phyloP scores from a whole-genome alignment of 1,140 invertebrate genomes.

The Nymphalis io region DNA sequence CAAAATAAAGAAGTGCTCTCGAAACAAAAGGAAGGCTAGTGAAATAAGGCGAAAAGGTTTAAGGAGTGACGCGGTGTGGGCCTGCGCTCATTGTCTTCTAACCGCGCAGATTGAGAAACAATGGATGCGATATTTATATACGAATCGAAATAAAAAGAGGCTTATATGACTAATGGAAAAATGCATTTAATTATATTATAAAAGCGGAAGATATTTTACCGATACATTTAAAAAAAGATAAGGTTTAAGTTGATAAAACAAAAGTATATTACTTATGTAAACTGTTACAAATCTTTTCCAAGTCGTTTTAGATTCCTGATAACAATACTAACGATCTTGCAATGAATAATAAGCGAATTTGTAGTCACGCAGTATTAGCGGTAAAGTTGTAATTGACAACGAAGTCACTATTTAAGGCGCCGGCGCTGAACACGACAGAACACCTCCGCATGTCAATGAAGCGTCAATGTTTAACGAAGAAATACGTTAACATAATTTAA shows the following conservation, averaged over 20 bases:
- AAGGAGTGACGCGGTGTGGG: conserved; percentile 76
- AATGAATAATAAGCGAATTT: conserved; percentile 24
- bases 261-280: not conserved
- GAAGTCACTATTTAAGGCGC: conserved; percentile 25
- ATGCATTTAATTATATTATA: not conserved
- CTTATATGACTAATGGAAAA: not conserved
- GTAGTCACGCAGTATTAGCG: conserved; percentile 14
- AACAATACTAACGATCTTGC: conserved; percentile 1
- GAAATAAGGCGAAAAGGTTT: conserved; percentile 79
- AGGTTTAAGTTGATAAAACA: no score
- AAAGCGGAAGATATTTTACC: not conserved
- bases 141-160: not conserved
- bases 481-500: not conserved
- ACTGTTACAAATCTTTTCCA: not conserved
- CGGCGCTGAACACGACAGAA: conserved; percentile 16
- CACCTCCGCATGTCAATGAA: conserved; percentile 33
- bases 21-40: conserved; percentile 76
- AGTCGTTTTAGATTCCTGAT: not conserved
- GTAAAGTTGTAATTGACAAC: conserved; percentile 28
- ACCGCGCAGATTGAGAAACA: conserved; percentile 25
- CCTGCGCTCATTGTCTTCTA: conserved; percentile 70
- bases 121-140: conserved; percentile 49
- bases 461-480: conserved; percentile 10
- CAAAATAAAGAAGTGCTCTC: conserved; percentile 77
- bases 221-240: not conserved